Evolutionary conservation across 53 echinoderm and acorn worm genomes (phyloP).

Genomic region (Stichopus horrens): DNA sequence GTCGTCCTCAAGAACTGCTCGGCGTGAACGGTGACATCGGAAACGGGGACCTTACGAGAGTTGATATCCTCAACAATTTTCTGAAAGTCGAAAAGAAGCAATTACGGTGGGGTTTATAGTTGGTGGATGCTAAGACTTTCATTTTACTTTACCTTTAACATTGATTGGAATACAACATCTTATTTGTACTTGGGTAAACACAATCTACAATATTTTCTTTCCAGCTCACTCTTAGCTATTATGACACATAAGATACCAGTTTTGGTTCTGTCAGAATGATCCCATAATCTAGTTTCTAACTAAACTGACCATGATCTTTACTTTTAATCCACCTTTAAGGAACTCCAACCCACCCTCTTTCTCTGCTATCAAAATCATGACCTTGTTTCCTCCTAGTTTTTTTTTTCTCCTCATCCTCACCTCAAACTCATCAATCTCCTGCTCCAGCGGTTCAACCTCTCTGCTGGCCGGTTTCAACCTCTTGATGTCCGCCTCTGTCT

Average conservation of each 20-base stretch:
- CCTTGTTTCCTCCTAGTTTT: neutral
- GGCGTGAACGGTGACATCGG: conserved; percentile 84
- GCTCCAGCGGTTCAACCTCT: conserved; percentile 78
- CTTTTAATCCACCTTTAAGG: neutral
- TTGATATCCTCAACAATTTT: conserved; percentile 56
- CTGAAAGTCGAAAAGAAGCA: neutral
- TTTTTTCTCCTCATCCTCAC: neutral
- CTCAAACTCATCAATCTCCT: conserved; percentile 79
- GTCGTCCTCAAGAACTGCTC: conserved; percentile 88
- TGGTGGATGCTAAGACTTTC: no score
- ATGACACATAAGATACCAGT: neutral
- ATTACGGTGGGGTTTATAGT: neutral
- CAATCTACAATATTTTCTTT: no score
- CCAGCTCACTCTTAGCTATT: neutral
- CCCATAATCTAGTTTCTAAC: neutral
- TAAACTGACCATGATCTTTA: neutral
- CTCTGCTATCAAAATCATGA: neutral
- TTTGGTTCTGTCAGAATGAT: neutral
- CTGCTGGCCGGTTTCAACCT: conserved; percentile 71
- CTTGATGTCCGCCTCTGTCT: conserved; percentile 73
- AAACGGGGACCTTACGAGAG: conserved; percentile 68
- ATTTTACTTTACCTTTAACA: no score
- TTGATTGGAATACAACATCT: no score
- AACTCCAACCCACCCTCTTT: neutral
- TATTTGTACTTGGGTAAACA: no score